Base-by-base conservation (phyloP, 2,797 vertebrate species). In the Psittacula echo region DNA sequence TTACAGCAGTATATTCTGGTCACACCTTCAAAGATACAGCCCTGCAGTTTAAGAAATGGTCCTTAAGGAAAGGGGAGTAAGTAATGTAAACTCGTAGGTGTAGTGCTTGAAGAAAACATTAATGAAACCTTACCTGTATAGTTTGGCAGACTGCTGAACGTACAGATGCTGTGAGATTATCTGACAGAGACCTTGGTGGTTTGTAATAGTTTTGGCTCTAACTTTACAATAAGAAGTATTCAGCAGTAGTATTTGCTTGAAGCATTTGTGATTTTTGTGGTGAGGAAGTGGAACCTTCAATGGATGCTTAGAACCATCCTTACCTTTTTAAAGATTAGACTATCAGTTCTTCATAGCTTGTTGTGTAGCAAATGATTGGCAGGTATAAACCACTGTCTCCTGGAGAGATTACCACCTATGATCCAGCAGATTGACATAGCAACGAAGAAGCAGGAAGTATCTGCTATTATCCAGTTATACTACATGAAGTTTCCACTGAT, bases 371-470 rank as follows among this genome's bases (percentile, higher is more conserved):
- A 6, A 68, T 80, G 82, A 84, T 41, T 39, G 93, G 74, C 50
- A 65, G 32, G 8, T 37, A 17, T 70, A 47, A 78, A 78, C 73
- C 62, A 47, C 70, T 61, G 61, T 65, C 32, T 90, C 44, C 45
- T 1, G 0, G 72, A 42, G 92, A 0, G 66, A 91, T 93, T 87
- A 84, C 89, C 79, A 48, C 89, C 66, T 54, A 79, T 90, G 89
- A 96, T 93, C 82, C 68, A 66, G 47, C 79, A 70, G 87, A 91
- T 84, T 67, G 74, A 65, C 93, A 73, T 42, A 84, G 76, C 76
- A 86, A 23, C 44, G 44, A 26, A 81, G 86, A 67, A 73, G 58
- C 56, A 37, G 79, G 50, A 89, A 71, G 61, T 66, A 56, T 54
- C 45, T 44, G 0, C 48, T 62, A 3, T 89, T 87, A 91, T 62